Percentiles rank a stretch among this genome's conserved stretches.
These are phyloP conservation scores for Myotis vivesi DNA, from an alignment of 2,797 vertebrate genomes.

Conservation along the genomic window DNA sequence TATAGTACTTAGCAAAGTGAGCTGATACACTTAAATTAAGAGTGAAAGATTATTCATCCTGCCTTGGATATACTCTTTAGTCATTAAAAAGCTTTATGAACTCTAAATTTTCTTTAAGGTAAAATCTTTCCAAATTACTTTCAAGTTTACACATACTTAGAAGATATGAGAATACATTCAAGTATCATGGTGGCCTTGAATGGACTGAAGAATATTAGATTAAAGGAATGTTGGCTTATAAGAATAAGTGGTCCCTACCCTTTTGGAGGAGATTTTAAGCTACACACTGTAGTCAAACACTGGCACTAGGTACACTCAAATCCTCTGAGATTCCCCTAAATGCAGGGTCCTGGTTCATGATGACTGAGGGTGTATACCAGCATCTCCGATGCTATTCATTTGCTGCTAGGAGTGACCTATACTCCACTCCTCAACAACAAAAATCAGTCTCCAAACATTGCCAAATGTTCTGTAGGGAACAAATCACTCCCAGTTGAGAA, in stretches of 20 bases:
- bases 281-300: neutral
- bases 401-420: neutral
- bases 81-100: neutral
- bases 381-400: neutral
- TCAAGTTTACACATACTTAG: neutral
- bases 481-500: neutral
- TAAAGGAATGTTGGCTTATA: neutral
- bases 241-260: neutral
- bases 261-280: neutral
- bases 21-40: neutral
- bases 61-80: neutral
- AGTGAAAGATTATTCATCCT: slow-evolving; percentile 1
- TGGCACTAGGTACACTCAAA: neutral
- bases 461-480: neutral
- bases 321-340: neutral
- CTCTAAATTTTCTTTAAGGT: neutral
- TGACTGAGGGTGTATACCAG: neutral
- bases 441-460: neutral
- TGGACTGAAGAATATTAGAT: neutral
- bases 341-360: neutral
- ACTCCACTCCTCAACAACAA: neutral
- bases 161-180: neutral
- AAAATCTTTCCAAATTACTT: slow-evolving; percentile 35
- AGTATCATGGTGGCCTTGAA: neutral
- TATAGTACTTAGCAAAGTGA: neutral